Percentiles rank a stretch among this genome's conserved stretches.
Evolutionary conservation across 2,797 vertebrate genomes (phyloP).

Genomic region (Sebastes wilsoni): DNA sequence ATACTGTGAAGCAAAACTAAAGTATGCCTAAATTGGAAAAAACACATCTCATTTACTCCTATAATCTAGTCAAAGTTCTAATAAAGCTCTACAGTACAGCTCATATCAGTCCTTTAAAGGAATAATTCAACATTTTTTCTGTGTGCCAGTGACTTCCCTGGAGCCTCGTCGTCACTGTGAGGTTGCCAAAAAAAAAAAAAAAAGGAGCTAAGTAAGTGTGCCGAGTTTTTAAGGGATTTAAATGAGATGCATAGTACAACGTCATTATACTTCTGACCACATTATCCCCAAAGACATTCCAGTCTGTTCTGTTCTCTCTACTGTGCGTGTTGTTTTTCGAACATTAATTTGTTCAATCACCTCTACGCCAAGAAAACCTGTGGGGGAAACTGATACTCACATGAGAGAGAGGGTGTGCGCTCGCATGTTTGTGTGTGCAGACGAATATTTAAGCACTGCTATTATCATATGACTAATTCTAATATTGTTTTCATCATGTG

Average conservation of each 20-base stretch:
- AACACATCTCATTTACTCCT: background rate
- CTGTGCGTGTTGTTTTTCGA: conserved; percentile 17
- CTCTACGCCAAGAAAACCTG: background rate
- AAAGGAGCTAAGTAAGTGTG: no score
- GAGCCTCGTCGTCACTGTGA: background rate
- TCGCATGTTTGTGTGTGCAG: background rate
- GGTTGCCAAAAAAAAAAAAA: background rate
- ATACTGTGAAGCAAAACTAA: background rate
- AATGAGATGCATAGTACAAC: conserved; percentile 10
- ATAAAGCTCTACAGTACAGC: background rate
- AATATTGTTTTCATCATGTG: conserved; percentile 51
- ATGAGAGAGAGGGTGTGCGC: background rate
- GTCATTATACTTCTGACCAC: background rate
- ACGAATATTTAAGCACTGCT: conserved; percentile 5
- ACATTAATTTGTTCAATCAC: conserved; percentile 3
- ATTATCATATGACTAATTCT: conserved; percentile 46
- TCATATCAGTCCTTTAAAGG: background rate
- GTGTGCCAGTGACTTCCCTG: background rate
- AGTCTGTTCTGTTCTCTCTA: background rate
- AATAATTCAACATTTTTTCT: background rate
- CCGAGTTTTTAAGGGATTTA: background rate
- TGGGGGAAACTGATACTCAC: conserved; percentile 27
- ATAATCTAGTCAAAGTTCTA: background rate
- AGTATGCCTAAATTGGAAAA: background rate
- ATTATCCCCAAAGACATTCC: conserved; percentile 19